These are phyloP conservation scores for Drosophila formosana DNA, from an alignment of 2,888 invertebrate species.

Conservation along the genomic window DNA sequence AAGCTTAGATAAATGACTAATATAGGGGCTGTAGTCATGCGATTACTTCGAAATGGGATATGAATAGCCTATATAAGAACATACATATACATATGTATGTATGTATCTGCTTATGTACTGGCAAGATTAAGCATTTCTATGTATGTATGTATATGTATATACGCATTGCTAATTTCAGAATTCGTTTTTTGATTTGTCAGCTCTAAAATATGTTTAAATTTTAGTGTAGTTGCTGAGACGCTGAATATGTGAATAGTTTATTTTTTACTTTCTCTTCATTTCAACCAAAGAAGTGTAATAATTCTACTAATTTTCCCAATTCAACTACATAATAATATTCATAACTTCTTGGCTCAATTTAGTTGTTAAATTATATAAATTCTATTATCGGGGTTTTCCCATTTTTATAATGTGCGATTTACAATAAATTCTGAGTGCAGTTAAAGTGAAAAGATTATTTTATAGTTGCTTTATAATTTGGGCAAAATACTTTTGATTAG, in stretches of 20 bases:
- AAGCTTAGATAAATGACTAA: conserved; percentile 1
- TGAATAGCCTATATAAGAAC: not conserved
- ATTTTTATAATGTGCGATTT: no score
- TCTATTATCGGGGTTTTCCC: no score
- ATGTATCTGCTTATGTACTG: not conserved
- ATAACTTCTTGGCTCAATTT: no score
- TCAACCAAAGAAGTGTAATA: not conserved
- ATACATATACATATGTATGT: not conserved
- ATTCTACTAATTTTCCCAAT: no score
- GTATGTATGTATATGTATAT: not conserved
- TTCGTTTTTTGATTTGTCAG: conserved; percentile 1
- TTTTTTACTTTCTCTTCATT: not conserved
- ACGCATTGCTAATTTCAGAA: not conserved
- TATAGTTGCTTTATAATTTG: no score
- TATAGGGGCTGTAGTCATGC: conserved; percentile 1
- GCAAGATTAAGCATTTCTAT: not conserved
- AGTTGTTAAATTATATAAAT: no score
- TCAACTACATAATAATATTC: no score
- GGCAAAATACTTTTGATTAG: no score
- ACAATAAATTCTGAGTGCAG: no score
- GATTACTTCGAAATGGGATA: conserved; percentile 2
- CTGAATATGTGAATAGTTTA: not conserved
- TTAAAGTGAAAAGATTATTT: no score
- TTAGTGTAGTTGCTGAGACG: not conserved
- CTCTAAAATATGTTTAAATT: not conserved